Evolutionary conservation across 2,113 vertebrate genomes (phyloP).

Genomic region (Lycocorax pyrrhopterus): DNA sequence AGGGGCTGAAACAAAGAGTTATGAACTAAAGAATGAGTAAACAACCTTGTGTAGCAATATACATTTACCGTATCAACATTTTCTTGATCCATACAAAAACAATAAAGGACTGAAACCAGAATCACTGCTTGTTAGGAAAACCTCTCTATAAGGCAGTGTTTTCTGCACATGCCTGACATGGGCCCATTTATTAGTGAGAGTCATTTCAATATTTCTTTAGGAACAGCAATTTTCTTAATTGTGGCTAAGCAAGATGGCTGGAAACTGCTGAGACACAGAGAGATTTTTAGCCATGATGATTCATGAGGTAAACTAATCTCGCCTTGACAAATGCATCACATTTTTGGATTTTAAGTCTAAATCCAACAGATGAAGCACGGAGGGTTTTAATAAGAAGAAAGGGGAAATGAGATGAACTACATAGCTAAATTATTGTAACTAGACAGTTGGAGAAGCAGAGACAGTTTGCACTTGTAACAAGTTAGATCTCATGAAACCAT

Average conservation of each 20-base stretch:
- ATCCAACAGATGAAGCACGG: constrained; percentile 7
- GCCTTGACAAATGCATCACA: neutral
- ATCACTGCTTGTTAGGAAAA: constrained; percentile 16
- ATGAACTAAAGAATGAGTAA: constrained; percentile 23
- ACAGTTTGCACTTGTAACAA: neutral
- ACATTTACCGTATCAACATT: constrained; percentile 30
- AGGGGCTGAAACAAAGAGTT: constrained; percentile 11
- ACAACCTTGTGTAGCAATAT: neutral
- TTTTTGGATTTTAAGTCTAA: neutral
- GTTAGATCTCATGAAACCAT: constrained; percentile 66
- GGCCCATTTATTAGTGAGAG: neutral
- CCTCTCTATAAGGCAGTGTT: neutral
- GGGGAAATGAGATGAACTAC: neutral
- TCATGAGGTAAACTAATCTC: constrained; percentile 15
- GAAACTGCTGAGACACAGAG: neutral
- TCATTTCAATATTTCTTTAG: constrained; percentile 12
- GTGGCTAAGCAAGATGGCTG: neutral
- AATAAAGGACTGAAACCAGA: constrained; percentile 26
- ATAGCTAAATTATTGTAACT: neutral
- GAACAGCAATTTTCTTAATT: constrained; percentile 49
- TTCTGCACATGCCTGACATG: neutral
- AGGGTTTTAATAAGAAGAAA: constrained; percentile 2
- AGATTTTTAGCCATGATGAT: neutral
- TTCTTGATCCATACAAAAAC: constrained; percentile 29
- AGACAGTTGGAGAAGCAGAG: constrained; percentile 28